A percentile compares a stretch with the other conserved stretches of the same genome.
These are phyloP conservation scores for Drosophila melanogaster DNA, from an alignment of 1,140 invertebrate species.

Conservation along the genomic window DNA sequence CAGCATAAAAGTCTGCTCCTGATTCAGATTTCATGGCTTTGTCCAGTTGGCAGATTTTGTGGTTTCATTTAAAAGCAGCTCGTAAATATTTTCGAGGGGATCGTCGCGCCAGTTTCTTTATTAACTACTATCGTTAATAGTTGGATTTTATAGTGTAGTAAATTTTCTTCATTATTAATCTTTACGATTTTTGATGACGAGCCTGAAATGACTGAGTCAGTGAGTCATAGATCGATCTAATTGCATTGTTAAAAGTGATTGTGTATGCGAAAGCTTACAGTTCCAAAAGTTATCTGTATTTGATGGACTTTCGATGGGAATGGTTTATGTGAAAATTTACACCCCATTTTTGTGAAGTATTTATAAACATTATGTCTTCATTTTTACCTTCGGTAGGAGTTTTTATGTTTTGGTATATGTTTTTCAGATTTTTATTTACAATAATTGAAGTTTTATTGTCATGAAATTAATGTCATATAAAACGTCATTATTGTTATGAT, in stretches of 20 bases:
- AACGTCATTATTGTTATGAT: background rate
- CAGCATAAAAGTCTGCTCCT: constrained; percentile 55
- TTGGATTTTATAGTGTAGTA: constrained; percentile 54
- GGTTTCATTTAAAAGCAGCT: constrained; percentile 46
- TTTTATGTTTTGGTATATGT: too few relatives aligned
- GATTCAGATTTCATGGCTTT: constrained; percentile 15
- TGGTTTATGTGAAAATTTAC: background rate
- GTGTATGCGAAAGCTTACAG: constrained; percentile 16
- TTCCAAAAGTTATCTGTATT: background rate
- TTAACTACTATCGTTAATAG: constrained; percentile 33
- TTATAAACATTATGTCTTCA: too few relatives aligned
- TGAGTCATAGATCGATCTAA: constrained; percentile 21
- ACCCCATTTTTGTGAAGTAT: too few relatives aligned
- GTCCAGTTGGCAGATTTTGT: constrained; percentile 32
- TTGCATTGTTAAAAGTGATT: constrained; percentile 8
- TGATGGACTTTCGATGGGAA: background rate
- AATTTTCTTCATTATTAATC: constrained; percentile 35
- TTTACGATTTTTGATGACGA: constrained; percentile 22
- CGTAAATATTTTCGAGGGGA: constrained; percentile 42
- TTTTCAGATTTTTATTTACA: too few relatives aligned
- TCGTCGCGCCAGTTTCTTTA: constrained; percentile 3
- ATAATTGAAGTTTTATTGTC: too few relatives aligned
- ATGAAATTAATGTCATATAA: too few relatives aligned
- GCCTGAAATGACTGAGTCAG: constrained; percentile 15
- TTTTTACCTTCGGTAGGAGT: too few relatives aligned